phyloP scores from a whole-genome alignment of 2,113 vertebrate species.

The Haliaeetus leucogaster region DNA sequence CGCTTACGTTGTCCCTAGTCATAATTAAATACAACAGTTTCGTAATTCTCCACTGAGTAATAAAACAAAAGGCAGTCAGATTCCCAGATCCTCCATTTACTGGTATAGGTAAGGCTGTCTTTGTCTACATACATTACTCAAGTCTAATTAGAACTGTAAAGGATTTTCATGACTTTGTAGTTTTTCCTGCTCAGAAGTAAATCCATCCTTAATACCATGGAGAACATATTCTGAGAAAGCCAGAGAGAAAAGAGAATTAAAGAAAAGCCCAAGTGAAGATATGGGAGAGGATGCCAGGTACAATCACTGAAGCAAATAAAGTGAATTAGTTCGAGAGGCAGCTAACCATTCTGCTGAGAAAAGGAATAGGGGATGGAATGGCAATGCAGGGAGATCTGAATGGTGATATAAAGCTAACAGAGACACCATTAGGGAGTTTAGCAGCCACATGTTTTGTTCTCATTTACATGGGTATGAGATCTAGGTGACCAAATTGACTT shows the following conservation, averaged over 20 bases:
- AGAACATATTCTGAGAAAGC: not conserved
- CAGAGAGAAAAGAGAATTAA: constrained; percentile 15
- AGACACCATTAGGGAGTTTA: not conserved
- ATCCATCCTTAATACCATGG: constrained; percentile 22
- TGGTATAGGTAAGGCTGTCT: not conserved
- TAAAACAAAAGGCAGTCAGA: not conserved
- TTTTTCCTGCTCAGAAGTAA: constrained; percentile 37
- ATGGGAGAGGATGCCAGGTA: constrained; percentile 9
- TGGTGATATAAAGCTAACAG: not conserved
- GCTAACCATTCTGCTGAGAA: constrained; percentile 26
- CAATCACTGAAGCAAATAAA: constrained; percentile 46
- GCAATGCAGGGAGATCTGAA: not conserved
- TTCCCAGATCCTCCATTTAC: not conserved
- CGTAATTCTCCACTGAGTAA: not conserved
- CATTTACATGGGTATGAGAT: not conserved
- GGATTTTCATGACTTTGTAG: constrained; percentile 7
- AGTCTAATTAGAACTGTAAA: constrained; percentile 23
- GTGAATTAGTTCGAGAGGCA: constrained; percentile 42
- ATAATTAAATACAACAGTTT: constrained; percentile 9
- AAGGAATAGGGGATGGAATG: not conserved
- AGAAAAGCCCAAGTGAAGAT: not conserved
- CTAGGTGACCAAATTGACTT: not conserved
- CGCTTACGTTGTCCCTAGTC: not conserved
- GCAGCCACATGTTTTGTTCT: not conserved
- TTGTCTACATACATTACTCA: constrained; percentile 7